A percentile compares a stretch with the other conserved stretches of the same genome.
Conservation (phyloP, 2,113 vertebrate genomes). For the Crocuta crocuta region DNA sequence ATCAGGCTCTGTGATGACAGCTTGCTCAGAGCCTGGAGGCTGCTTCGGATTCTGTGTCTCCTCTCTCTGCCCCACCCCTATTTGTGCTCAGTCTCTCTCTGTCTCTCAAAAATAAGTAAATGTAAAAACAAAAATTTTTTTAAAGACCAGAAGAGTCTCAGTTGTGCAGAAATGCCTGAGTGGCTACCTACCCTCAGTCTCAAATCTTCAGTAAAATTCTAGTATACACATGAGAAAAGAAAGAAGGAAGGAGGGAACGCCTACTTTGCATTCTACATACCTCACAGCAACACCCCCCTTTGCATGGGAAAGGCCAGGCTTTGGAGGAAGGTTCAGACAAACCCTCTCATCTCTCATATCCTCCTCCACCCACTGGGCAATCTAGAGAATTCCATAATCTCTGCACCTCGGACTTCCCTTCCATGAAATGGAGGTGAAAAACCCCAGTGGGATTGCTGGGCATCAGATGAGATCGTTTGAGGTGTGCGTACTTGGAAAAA, state of each 20-base stretch:
- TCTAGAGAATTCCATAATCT: background rate
- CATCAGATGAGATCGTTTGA: background rate
- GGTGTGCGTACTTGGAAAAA: rapidly evolving
- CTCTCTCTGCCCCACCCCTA: too few species aligned
- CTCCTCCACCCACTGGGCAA: too few species aligned
- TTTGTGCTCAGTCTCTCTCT: too few species aligned
- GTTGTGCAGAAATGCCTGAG: background rate
- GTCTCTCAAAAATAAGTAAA: too few species aligned
- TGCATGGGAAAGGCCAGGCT: background rate
- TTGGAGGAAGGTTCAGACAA: background rate
- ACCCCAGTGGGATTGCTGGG: rapidly evolving
- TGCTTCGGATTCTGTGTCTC: too few species aligned
- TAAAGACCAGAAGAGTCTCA: too few species aligned
- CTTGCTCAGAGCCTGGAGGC: too few species aligned
- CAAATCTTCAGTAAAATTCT: background rate
- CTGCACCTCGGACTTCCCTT: background rate
- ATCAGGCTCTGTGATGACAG: too few species aligned
- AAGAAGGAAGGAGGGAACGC: background rate
- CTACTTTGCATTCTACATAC: background rate
- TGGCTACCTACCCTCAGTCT: background rate
- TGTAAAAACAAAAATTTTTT: too few species aligned
- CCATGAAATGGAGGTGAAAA: background rate
- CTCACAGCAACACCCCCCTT: background rate
- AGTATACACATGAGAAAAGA: background rate
- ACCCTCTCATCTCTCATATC: background rate